A percentile compares a stretch with the other conserved stretches of the same genome.
Evolutionary conservation across 2,797 vertebrate genomes (phyloP).

Genomic region (Sitta carolinensis): DNA sequence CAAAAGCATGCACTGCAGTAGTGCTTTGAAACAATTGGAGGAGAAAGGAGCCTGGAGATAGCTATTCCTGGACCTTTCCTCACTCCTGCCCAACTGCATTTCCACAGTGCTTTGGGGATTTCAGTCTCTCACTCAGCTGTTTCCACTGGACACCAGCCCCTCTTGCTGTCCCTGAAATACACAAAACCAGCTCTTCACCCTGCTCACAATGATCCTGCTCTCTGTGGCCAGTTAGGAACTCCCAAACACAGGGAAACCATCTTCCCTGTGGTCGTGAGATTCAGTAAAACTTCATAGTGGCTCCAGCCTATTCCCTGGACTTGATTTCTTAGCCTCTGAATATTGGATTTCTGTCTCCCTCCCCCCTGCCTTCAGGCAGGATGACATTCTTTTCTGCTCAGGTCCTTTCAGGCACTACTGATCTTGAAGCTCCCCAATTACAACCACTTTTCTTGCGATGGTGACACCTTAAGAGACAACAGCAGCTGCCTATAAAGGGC

Average conservation of each 20-base stretch:
- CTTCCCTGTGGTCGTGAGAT: neutral
- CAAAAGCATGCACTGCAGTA: neutral
- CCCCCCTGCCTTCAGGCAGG: neutral
- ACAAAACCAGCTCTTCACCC: neutral
- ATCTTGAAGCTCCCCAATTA: conserved; percentile 53
- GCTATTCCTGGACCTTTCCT: neutral
- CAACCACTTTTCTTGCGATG: conserved; percentile 43
- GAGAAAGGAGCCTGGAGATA: neutral
- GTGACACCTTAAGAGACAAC: conserved; percentile 66
- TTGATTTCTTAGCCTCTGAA: neutral
- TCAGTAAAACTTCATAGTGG: neutral
- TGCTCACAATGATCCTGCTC: neutral
- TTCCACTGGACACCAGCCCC: neutral
- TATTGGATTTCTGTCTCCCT: neutral
- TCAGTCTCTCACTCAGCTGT: neutral
- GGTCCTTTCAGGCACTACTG: conserved; percentile 16
- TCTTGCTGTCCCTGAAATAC: neutral
- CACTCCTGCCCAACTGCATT: neutral
- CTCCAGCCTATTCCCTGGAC: neutral
- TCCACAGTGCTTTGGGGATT: neutral
- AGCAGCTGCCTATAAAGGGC: conserved; percentile 63
- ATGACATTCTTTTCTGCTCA: neutral
- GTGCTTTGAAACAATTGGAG: neutral
- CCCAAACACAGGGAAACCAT: neutral
- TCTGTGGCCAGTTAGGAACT: neutral